Conservation (phyloP, 2,888 invertebrate genomes). For the Rhogogaster chlorosoma region DNA sequence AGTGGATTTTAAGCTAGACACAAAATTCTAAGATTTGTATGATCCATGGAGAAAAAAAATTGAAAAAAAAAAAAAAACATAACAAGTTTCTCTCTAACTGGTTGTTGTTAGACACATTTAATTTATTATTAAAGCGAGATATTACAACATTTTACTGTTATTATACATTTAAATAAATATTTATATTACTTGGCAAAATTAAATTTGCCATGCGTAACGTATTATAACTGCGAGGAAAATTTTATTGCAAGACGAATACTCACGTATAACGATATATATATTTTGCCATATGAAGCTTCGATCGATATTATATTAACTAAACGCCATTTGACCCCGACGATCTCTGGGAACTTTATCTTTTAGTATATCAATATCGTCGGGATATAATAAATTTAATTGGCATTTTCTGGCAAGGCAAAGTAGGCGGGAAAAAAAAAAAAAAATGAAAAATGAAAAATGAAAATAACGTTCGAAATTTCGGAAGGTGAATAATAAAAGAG, state of each 20-base stretch:
- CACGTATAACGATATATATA: conserved; percentile 35
- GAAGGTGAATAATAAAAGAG: conserved; percentile 42
- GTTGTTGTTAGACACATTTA: conserved; percentile 42
- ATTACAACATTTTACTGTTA: conserved; percentile 35
- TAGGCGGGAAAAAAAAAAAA: not conserved
- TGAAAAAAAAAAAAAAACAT: not conserved
- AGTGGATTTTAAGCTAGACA: conserved; percentile 30
- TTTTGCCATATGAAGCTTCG: conserved; percentile 27
- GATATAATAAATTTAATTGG: not conserved
- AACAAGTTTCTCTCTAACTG: conserved; percentile 45
- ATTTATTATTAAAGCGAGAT: conserved; percentile 31
- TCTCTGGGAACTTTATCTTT: not conserved
- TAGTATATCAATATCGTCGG: conserved; percentile 3
- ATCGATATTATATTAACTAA: conserved; percentile 8
- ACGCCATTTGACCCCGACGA: conserved; percentile 11
- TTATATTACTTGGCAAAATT: conserved; percentile 31
- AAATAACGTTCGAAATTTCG: conserved; percentile 30
- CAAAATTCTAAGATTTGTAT: conserved; percentile 16
- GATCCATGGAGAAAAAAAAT: not conserved
- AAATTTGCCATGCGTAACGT: not conserved
- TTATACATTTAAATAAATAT: conserved; percentile 33
- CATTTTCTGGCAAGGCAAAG: not conserved
- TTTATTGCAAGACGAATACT: conserved; percentile 34
- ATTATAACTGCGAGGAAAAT: conserved; percentile 14
- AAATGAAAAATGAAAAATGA: not conserved